Percentiles rank a stretch among this genome's conserved stretches.
Conservation (phyloP, 2,888 invertebrate species). For the Antheraea yamamai region DNA sequence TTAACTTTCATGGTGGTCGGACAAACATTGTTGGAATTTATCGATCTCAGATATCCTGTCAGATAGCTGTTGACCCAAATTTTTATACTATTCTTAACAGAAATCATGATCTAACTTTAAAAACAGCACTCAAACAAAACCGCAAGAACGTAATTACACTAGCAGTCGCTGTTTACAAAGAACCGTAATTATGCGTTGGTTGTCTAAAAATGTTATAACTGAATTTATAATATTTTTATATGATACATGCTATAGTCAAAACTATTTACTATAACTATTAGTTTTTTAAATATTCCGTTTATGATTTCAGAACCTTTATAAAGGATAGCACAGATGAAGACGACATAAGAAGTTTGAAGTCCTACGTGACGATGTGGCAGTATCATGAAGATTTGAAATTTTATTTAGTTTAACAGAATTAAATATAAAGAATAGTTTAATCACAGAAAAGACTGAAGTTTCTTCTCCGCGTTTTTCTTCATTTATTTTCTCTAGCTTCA, state of each 20-base stretch:
- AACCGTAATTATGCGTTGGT: too few species aligned
- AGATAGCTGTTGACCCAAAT: not conserved
- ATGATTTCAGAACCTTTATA: not conserved
- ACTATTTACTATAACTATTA: too few species aligned
- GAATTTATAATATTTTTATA: too few species aligned
- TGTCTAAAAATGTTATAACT: too few species aligned
- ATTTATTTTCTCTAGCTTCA: not conserved
- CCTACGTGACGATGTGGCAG: not conserved
- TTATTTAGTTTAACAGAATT: not conserved
- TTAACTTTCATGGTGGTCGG: too few species aligned
- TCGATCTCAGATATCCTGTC: too few species aligned
- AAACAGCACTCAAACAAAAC: not conserved
- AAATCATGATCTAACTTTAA: not conserved
- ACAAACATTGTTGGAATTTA: too few species aligned
- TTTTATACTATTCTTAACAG: not conserved
- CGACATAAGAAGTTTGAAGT: not conserved
- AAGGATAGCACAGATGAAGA: not conserved
- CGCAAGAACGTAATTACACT: slow-evolving; percentile 5
- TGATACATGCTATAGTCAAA: too few species aligned
- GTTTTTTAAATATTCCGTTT: not conserved
- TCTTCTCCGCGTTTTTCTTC: not conserved
- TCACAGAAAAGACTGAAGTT: not conserved
- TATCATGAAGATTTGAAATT: not conserved
- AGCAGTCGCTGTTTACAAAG: not conserved
- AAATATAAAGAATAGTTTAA: not conserved